These are phyloP conservation scores for Clarias macrocephalus DNA, from an alignment of 2,113 vertebrate genomes.

Conservation along the genomic window DNA sequence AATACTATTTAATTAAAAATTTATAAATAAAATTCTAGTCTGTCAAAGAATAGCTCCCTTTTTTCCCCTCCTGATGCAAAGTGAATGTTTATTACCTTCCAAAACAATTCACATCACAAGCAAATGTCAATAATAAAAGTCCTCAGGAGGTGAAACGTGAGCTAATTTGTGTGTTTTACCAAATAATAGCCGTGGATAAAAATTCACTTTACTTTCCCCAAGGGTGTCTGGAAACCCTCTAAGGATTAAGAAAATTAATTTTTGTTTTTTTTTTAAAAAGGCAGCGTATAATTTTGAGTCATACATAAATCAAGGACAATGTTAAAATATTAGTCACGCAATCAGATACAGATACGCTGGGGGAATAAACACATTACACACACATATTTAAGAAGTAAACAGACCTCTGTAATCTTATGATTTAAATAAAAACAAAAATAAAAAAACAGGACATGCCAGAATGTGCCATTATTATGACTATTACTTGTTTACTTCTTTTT, in stretches of 20 bases:
- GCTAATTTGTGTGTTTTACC: not conserved
- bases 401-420: too few species aligned
- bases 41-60: not conserved
- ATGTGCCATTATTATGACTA: too few species aligned
- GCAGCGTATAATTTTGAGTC: not conserved
- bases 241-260: not conserved
- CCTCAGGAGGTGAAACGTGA: not conserved
- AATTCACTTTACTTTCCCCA: not conserved
- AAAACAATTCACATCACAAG: not conserved
- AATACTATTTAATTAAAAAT: not conserved
- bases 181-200: not conserved
- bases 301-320: not conserved
- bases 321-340: not conserved
- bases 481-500: too few species aligned
- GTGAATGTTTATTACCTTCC: not conserved
- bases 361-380: not conserved
- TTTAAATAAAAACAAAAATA: too few species aligned
- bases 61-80: not conserved
- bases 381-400: too few species aligned
- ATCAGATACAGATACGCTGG: not conserved
- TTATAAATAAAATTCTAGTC: not conserved
- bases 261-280: not conserved
- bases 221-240: not conserved
- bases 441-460: too few species aligned
- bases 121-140: not conserved